These are phyloP conservation scores for Oreohelix idahoensis DNA, from an alignment of 1,140 invertebrate genomes.

Conservation along the genomic window DNA sequence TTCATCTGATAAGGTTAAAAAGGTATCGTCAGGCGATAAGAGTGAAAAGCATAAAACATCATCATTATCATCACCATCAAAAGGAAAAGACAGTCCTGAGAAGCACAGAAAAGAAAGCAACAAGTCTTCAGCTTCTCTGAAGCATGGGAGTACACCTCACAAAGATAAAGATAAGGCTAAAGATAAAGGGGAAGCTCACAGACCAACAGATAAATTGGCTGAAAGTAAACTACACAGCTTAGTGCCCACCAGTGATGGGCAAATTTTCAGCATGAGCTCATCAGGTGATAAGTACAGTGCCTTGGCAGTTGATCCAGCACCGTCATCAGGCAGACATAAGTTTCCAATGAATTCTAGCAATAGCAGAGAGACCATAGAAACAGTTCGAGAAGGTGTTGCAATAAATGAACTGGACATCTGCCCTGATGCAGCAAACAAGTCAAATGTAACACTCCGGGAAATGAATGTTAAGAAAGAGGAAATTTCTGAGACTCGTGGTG, in stretches of 20 bases:
- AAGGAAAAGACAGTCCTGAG: neutral
- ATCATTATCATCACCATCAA: neutral
- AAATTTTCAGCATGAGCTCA: neutral
- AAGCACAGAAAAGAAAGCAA: neutral
- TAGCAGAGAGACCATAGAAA: neutral
- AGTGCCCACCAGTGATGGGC: neutral
- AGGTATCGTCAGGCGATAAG: neutral
- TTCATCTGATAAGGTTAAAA: neutral
- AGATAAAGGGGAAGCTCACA: no score
- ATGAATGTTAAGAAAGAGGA: neutral
- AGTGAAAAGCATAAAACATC: neutral
- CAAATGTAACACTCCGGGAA: neutral
- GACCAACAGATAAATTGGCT: neutral
- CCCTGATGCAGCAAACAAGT: neutral
- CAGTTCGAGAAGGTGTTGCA: neutral
- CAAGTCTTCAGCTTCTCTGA: neutral
- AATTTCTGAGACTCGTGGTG: neutral
- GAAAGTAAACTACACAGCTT: neutral
- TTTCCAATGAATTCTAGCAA: neutral
- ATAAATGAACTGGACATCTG: neutral
- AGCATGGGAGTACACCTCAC: neutral
- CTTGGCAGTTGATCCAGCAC: no score
- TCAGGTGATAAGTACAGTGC: neutral
- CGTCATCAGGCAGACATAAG: neutral
- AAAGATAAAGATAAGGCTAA: conserved; percentile 1